Base-by-base conservation (phyloP, 2,888 invertebrate genomes). In the Drymonia ruficornis region DNA sequence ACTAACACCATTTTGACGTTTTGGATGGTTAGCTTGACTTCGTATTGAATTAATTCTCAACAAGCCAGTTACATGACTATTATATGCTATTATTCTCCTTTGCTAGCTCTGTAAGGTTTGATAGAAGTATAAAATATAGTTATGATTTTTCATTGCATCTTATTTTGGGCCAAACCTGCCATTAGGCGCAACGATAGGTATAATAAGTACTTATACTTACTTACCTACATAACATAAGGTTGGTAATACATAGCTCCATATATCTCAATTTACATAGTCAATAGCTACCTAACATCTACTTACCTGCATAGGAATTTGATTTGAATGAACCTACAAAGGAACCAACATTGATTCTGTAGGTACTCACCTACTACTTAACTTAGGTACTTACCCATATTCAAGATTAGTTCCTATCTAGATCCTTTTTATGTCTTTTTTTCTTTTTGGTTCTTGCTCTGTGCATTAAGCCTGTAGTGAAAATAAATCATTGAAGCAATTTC, bases 1-100 rank as follows among this genome's bases (percentile, higher is more conserved):
- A 86, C 89, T 87, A 83, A 78, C 91, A 90, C 87, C 89, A 89
- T 89, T 89, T 90, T 92, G 91, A 92, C 91, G 84, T 92, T 88
- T 89, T 81, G 72, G 70, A 89, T 81, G 72, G 70, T 78, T 77
- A 64, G 72, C 72, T 76, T 70, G 65, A 65, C 67, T 78, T 76
- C 66, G 71, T 75, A 77, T 75, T 72, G 70, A 67, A 68, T 72
- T 74, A 74, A 76, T 73, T 72, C 65, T 62, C 63, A 70, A 58
- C 71, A 74, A 81, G 78, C 79, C 88, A 86, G 81, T 80, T 72
- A 65, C 75, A 81, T 60, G 80, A 79, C 86, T 70, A 64, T 73
- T 82, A 74, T n/a, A 68, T 65, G 61, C 68, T 9, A 66, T 58
- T 60, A 59, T 54, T 59, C 52, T 45, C 53, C 50, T 50, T 47